A percentile compares a stretch with the other conserved stretches of the same genome.
phyloP scores from a whole-genome alignment of 2,113 vertebrate species.

The Siniperca chuatsi region DNA sequence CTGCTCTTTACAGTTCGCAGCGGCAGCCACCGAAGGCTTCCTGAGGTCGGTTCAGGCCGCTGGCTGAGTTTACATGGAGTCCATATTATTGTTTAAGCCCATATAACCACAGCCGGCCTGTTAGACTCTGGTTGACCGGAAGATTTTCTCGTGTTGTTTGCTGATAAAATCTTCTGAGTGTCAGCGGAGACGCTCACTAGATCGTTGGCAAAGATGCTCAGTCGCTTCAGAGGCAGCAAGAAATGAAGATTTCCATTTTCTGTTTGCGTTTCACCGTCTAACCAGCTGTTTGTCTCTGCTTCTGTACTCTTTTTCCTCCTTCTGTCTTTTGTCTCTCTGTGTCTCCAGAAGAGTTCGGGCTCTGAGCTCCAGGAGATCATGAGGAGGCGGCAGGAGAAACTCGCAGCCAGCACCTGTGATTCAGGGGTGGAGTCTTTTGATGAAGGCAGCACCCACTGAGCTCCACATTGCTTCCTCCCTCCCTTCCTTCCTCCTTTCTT shows the following conservation, averaged over 20 bases:
- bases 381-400: slow-evolving; percentile 95
- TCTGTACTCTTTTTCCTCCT: neutral
- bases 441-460: slow-evolving; percentile 92
- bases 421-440: slow-evolving; percentile 98
- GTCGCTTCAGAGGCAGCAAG: slow-evolving; percentile 11
- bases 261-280: neutral
- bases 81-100: neutral
- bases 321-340: neutral
- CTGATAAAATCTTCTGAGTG: slow-evolving; percentile 14
- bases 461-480: slow-evolving; percentile 23
- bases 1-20: slow-evolving; percentile 8
- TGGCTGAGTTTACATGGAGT: slow-evolving; percentile 11
- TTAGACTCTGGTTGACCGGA: neutral
- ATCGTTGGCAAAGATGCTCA: neutral
- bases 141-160: neutral
- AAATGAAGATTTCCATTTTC: neutral
- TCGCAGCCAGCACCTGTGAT: slow-evolving; percentile 90
- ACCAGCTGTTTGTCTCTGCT: neutral
- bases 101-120: neutral
- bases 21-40: neutral
- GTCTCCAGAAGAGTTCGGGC: slow-evolving; percentile 88
- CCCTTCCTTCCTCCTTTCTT: neutral
- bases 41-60: neutral
- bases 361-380: slow-evolving; percentile 97
- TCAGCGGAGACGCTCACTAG: slow-evolving; percentile 6